Evolutionary conservation across 37 sponge, comb jelly and placozoan species (phyloP), one percentile per base, ranked within the genome.

Genomic region (Geodia barretti): DNA sequence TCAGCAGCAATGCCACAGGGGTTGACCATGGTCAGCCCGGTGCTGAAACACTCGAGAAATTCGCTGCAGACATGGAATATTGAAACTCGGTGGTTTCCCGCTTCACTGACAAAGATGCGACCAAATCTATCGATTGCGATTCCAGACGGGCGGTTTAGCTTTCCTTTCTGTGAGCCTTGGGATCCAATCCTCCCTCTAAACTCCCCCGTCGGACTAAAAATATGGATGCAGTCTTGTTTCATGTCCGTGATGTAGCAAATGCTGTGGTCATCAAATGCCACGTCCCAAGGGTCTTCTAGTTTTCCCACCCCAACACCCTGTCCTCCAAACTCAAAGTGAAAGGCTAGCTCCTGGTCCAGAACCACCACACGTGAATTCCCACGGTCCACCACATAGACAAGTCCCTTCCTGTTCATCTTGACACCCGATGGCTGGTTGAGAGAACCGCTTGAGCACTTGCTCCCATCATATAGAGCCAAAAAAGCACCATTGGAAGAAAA

Each of bases 11-110:
- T 72, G n/a, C 83, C 65, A 63, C 77, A 76, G 26, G 88, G 88
- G 38, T 82, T 82, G 25, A 82, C 88, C 88, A 88, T 88, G 64
- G 82, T 81, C 17, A 77, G 60, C n/a, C 88, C 88, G 17, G 62
- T 62, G 26, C 82, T 88, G 72, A 88, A 88, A 35, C 88, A 88
- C 11, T 88, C 88, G 25, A 88, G 32, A 40, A 88, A 88, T 41
- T 88, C 88, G 41, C 88, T 88, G 77, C 68, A 67, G 37, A 71
- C 33, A 43, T 81, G 82, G 58, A 82, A 88, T 9, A 88, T 77
- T 30, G 88, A 88, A 5, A 88, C 78, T 2, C 88, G 77, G 59
- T 88, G 82, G 36, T 88, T 88, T 1, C 83, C 88, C 28, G 60
- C 68, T 66, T 88, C 88, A 31, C 88, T 77, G 39, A 88, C 83